Evolutionary conservation across 2,888 invertebrate species (phyloP), one percentile per base, ranked within the genome.

Genomic region (Chironomus riparius): DNA sequence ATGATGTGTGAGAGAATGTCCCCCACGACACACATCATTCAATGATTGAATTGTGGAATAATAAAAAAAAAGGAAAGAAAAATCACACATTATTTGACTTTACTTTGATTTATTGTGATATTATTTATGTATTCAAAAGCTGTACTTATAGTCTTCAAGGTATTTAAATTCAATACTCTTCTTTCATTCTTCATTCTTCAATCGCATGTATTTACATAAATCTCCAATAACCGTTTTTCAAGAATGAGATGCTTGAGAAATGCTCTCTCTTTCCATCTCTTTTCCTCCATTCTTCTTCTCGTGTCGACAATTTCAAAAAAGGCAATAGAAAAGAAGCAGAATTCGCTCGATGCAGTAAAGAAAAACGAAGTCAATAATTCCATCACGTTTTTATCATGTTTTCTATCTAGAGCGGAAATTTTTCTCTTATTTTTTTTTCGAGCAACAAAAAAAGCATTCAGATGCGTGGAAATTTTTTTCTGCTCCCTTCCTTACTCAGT

Each of bases 91-190:
- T 47, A 47, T 47, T 71, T 71, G 71, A 71, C 47, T 71, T 71
- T 48, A 38, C 21, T 47, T 71, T 71, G 71, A 71, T 71, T 71
- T 71, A 71, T 71, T 71, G 71, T 71, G 18, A 71, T 71, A 71
- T 71, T 71, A 71, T 71, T 71, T 71, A 71, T 71, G 71, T 71
- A 71, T 71, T 71, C 71, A 56, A 71, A 71, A 47, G 70, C 48
- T 70, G 70, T 38, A 56, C 56, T 56, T 65, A 24, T 24, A 70
- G 47, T 48, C 47, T 70, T 48, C 48, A 70, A 70, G 70, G 71
- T 56, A 71, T 71, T 71, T 71, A 71, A 71, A 71, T 71, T 71
- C 71, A 56, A 71, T 71, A 24, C 47, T 47, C 47, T 47, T 70
- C 70, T 24, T 48, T 47, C 70, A n/a, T 24, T 48, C 70, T 48